A percentile compares a stretch with the other conserved stretches of the same genome.
phyloP scores from a whole-genome alignment of 2,113 vertebrate species.

The Atractosteus spatula region DNA sequence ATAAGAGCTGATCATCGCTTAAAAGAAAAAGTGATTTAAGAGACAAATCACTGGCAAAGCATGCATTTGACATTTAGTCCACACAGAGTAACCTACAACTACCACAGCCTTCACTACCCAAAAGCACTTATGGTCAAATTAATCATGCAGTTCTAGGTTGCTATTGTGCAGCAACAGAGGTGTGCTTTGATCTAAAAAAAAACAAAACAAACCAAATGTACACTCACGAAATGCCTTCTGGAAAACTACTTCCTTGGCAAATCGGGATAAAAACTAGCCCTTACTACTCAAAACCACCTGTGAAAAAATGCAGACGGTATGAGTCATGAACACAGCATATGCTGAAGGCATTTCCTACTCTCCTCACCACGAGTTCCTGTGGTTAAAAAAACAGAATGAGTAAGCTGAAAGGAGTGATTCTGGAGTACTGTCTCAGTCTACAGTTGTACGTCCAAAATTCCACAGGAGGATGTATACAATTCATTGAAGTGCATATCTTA shows the following conservation, averaged over 20 bases:
- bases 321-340: conserved; percentile 66
- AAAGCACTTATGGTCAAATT: too few species aligned
- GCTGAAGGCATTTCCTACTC: conserved; percentile 72
- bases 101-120: too few species aligned
- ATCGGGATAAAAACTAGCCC: conserved; percentile 35
- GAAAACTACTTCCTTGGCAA: neutral
- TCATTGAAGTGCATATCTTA: neutral
- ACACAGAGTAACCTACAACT: too few species aligned
- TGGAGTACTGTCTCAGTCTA: neutral
- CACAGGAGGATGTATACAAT: neutral
- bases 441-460: neutral
- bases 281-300: conserved; percentile 59
- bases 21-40: too few species aligned
- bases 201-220: neutral
- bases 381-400: neutral
- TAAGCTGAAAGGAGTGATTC: neutral
- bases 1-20: too few species aligned
- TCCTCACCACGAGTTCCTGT: conserved; percentile 7
- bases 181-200: conserved; percentile 11
- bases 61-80: too few species aligned
- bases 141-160: too few species aligned
- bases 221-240: conserved; percentile 1
- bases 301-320: conserved; percentile 59
- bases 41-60: too few species aligned
- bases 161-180: neutral